These are phyloP conservation scores for Diplodus sargus DNA, from an alignment of 2,797 vertebrate genomes.

Conservation along the genomic window DNA sequence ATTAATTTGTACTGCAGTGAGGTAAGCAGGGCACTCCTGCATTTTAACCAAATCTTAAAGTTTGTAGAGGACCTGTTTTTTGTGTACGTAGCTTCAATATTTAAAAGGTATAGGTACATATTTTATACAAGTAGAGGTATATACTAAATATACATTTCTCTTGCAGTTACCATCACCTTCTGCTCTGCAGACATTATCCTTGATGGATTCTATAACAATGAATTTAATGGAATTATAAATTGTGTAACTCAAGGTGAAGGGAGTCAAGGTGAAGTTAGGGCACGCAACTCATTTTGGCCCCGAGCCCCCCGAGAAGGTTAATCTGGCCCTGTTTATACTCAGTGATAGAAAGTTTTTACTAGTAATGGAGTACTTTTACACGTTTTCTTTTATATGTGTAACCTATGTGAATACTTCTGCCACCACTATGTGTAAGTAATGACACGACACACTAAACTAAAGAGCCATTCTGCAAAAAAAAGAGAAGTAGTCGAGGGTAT, in stretches of 20 bases:
- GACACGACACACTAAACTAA: neutral
- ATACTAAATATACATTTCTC: neutral
- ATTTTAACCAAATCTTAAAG: neutral
- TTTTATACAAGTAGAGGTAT: neutral
- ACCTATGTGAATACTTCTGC: neutral
- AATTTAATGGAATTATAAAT: neutral
- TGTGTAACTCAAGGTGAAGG: neutral
- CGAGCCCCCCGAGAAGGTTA: neutral
- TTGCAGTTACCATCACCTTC: too few species aligned
- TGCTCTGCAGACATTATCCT: neutral
- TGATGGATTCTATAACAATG: neutral
- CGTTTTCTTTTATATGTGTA: neutral
- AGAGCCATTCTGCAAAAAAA: neutral
- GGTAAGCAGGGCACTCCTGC: too few species aligned
- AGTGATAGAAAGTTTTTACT: neutral
- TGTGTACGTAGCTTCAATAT: neutral
- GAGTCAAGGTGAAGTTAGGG: neutral
- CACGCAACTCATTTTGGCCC: neutral
- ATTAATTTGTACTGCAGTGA: neutral
- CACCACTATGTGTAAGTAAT: neutral
- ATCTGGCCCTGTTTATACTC: neutral
- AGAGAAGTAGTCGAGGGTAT: too few species aligned
- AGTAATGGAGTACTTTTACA: neutral
- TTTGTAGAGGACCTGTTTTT: neutral
- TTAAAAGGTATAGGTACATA: neutral